Conservation (phyloP, 2,113 vertebrate genomes). For the Ictalurus furcatus region DNA sequence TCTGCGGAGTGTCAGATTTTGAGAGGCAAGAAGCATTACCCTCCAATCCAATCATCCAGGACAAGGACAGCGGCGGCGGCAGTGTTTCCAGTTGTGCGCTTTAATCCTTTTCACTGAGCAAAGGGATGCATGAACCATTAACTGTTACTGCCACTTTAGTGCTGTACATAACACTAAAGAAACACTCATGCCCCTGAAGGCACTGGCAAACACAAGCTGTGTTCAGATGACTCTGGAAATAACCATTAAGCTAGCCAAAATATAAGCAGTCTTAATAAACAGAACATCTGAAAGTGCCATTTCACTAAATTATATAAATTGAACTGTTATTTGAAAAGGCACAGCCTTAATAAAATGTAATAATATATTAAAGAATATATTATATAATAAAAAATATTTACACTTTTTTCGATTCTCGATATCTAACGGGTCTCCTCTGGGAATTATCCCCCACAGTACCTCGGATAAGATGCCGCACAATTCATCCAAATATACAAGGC, state of each 20-base stretch:
- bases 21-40: conserved; percentile 43
- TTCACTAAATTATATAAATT: background rate
- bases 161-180: background rate
- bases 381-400: conserved; percentile 4
- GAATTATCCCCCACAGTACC: conserved; percentile 25
- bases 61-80: conserved; percentile 50
- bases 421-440: conserved; percentile 34
- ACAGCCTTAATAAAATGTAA: background rate
- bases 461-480: background rate
- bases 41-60: conserved; percentile 52
- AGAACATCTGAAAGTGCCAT: background rate
- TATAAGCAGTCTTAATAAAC: background rate
- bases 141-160: conserved; percentile 53
- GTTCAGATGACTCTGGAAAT: background rate
- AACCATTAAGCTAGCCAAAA: background rate
- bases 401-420: conserved; percentile 9
- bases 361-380: background rate
- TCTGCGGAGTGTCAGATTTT: conserved; percentile 47
- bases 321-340: background rate
- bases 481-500: background rate
- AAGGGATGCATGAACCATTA: conserved; percentile 47
- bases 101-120: conserved; percentile 58
- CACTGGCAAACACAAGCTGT: background rate
- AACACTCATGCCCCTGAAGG: background rate
- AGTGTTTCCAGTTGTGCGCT: conserved; percentile 45